A percentile compares a stretch with the other conserved stretches of the same genome.
These are phyloP conservation scores for Laspeyria flexula DNA, from an alignment of 2,888 invertebrate genomes.

Conservation along the genomic window DNA sequence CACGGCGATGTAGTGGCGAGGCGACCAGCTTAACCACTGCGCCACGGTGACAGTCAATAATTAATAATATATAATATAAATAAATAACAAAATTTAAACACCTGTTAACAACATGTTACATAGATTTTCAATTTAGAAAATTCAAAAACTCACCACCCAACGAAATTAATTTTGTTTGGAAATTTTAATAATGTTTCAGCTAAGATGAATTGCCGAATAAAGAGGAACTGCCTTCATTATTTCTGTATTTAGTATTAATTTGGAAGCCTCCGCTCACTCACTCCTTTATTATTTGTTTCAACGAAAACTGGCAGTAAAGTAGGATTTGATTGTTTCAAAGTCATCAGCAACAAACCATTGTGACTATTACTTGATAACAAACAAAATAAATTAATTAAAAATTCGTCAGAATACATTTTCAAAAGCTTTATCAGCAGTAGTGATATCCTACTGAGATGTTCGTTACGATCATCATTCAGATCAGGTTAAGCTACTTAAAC, in stretches of 20 bases:
- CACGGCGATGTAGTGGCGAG: too few relatives aligned
- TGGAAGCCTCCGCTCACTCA: neutral
- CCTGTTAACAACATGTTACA: neutral
- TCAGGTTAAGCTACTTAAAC: too few relatives aligned
- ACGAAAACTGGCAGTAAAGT: neutral
- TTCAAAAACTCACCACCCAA: neutral
- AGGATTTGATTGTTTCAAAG: neutral
- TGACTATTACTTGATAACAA: too few relatives aligned
- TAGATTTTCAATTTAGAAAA: neutral
- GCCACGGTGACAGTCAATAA: too few relatives aligned
- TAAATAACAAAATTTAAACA: too few relatives aligned
- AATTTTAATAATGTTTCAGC: neutral
- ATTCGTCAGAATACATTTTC: too few relatives aligned
- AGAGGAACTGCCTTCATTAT: neutral
- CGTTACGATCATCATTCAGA: too few relatives aligned
- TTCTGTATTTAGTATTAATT: neutral
- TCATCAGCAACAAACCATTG: neutral
- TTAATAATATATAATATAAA: too few relatives aligned
- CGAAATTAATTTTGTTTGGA: neutral
- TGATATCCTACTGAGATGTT: too few relatives aligned
- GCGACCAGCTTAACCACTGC: too few relatives aligned
- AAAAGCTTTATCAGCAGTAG: too few relatives aligned
- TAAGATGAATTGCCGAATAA: neutral
- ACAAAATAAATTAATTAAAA: too few relatives aligned
- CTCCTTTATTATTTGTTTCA: neutral